Base-by-base conservation (phyloP, 2,888 invertebrate species). In the Stomorhina lunata region DNA sequence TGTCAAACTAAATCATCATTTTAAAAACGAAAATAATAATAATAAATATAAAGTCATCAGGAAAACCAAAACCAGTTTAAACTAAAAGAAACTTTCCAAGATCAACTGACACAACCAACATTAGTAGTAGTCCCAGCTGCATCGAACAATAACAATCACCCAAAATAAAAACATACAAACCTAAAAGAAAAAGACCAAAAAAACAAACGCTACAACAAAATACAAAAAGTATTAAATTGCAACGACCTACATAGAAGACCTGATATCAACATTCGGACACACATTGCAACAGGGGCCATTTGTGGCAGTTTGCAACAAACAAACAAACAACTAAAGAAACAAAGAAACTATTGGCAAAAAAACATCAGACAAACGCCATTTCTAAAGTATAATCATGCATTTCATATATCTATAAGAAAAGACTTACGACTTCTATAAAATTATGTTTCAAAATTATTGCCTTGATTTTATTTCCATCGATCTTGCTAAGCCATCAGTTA, bases 201-300 rank as follows among this genome's bases (percentile, higher is more conserved):
- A 66, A 80, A 80, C 79, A 80, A 80, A 80, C 20, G 79, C 66
- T 73, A 59, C 59, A 80, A 80, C 79, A 50, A 73, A 32, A 71
- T 40, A 55, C 85, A 77, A n/a, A n/a, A n/a, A 85, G 88, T 88
- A 88, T 89, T 89, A 89, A 88, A 87, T 88, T 90, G 89, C 90
- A 89, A 81, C 90, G 90, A 90, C 90, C 90, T 90, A 90, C 87
- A 89, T 90, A 88, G 87, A 87, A 73, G 69, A 81, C 68, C 50
- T 65, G 59, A 80, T 73, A 80, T 43, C 22, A 34, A 37, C n/a
- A 20, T n/a, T n/a, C n/a, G n/a, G 7, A 45, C 45, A 7, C 10
- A 45, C 12, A 50, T 22, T 27, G 29, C 55, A 27, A 80, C n/a
- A n/a, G 65, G 50, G 73, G 48, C 65, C n/a, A n/a, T n/a, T n/a